phyloP scores from a whole-genome alignment of 92 coral and sea anemone genomes.

The Siderastrea radians region DNA sequence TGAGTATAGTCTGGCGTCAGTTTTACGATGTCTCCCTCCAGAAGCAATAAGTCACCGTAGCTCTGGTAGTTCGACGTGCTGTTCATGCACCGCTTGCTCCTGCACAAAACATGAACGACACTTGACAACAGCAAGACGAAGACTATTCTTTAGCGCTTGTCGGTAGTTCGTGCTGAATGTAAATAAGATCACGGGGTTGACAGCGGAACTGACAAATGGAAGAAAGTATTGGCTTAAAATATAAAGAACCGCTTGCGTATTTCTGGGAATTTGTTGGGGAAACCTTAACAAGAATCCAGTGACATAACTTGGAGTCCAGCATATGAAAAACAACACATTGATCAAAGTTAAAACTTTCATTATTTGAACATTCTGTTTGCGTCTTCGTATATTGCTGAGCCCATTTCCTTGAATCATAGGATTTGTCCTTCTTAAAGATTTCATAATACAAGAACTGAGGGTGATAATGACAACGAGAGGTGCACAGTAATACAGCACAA shows the following conservation, averaged over 20 bases:
- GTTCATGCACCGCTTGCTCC: too few species aligned
- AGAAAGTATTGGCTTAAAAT: neutral
- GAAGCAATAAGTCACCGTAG: too few species aligned
- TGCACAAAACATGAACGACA: neutral
- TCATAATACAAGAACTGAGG: neutral
- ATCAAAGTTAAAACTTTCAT: neutral
- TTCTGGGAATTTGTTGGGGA: neutral
- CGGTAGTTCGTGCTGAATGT: slow-evolving; percentile 67
- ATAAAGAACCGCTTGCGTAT: neutral
- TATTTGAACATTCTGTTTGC: neutral
- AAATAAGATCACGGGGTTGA: slow-evolving; percentile 58
- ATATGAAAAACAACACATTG: neutral
- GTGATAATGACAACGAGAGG: neutral
- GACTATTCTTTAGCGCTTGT: slow-evolving; percentile 27
- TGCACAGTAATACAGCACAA: neutral
- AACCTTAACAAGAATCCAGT: neutral
- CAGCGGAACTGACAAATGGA: neutral
- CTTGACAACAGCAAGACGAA: neutral
- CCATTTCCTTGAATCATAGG: neutral
- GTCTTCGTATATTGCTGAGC: neutral
- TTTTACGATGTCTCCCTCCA: too few species aligned
- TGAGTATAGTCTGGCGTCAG: too few species aligned
- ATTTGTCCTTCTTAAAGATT: neutral
- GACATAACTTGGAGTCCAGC: neutral
- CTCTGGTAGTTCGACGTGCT: too few species aligned